These are phyloP conservation scores for Nasonia oneida DNA, from an alignment of 2,888 invertebrate species.

Conservation along the genomic window DNA sequence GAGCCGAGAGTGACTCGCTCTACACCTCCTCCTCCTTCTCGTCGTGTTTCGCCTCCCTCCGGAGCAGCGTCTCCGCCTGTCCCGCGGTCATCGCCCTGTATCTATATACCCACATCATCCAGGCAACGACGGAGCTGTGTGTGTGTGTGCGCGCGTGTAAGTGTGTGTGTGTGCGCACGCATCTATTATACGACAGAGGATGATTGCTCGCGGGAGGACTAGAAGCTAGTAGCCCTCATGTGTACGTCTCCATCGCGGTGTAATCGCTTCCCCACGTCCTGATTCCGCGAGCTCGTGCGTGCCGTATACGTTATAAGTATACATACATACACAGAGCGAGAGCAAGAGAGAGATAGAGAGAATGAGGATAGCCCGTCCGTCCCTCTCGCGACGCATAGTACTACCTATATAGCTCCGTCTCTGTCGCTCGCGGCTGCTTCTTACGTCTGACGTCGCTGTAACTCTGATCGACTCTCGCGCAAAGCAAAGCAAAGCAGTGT, in stretches of 20 bases:
- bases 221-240: neutral
- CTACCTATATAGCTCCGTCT: neutral
- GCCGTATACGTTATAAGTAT: neutral
- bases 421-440: slow-evolving; percentile 31
- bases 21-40: neutral
- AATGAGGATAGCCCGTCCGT: neutral
- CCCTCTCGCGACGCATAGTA: neutral
- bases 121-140: neutral
- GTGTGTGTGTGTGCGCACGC: neutral
- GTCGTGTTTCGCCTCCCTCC: neutral
- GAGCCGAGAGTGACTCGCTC: neutral
- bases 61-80: slow-evolving; percentile 15
- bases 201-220: neutral
- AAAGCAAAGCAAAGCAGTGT: neutral
- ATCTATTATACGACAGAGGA: neutral
- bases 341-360: neutral
- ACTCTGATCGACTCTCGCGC: slow-evolving; percentile 14
- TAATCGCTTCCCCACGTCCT: slow-evolving; percentile 4
- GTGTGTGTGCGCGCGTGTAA: too few relatives aligned
- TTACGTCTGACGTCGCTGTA: slow-evolving; percentile 44
- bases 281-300: neutral
- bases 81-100: slow-evolving; percentile 3
- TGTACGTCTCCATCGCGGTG: neutral
- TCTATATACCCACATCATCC: neutral
- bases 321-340: neutral